phyloP scores from a whole-genome alignment of 2,113 vertebrate species.

The Sorex araneus region DNA sequence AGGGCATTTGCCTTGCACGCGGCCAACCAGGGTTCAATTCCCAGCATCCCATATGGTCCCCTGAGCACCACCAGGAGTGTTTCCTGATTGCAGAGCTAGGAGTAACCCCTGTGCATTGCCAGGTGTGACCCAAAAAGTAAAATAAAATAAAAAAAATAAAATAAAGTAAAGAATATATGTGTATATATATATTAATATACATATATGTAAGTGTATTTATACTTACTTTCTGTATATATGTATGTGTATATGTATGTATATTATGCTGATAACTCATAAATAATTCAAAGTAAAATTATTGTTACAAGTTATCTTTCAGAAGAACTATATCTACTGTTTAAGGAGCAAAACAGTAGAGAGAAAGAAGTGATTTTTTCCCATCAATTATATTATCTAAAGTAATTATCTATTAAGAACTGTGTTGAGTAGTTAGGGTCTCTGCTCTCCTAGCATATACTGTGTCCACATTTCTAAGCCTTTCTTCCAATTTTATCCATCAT shows the following conservation, averaged over 20 bases:
- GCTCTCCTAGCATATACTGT: neutral
- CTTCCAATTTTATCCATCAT: neutral
- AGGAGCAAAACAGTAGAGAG: neutral
- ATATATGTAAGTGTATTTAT: too few species aligned
- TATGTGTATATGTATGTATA: neutral
- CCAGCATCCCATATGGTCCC: too few species aligned
- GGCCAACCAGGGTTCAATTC: too few species aligned
- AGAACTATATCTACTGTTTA: constrained; percentile 43
- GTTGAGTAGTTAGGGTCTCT: neutral
- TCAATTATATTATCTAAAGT: constrained; percentile 28
- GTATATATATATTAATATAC: too few species aligned
- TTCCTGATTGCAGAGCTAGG: too few species aligned
- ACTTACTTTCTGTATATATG: too few species aligned
- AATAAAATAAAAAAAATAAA: too few species aligned
- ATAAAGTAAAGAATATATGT: constrained; percentile 42
- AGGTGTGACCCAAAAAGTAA: too few species aligned
- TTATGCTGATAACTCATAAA: constrained; percentile 43
- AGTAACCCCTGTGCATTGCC: too few species aligned
- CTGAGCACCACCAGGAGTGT: too few species aligned
- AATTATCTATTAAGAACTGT: constrained; percentile 9
- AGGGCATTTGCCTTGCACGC: too few species aligned
- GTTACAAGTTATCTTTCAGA: constrained; percentile 48
- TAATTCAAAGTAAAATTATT: constrained; percentile 54
- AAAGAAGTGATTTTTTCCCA: constrained; percentile 25
- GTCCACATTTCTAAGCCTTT: neutral